Conservation (phyloP, 2,113 vertebrate genomes). For the Manacus vitellinus region DNA sequence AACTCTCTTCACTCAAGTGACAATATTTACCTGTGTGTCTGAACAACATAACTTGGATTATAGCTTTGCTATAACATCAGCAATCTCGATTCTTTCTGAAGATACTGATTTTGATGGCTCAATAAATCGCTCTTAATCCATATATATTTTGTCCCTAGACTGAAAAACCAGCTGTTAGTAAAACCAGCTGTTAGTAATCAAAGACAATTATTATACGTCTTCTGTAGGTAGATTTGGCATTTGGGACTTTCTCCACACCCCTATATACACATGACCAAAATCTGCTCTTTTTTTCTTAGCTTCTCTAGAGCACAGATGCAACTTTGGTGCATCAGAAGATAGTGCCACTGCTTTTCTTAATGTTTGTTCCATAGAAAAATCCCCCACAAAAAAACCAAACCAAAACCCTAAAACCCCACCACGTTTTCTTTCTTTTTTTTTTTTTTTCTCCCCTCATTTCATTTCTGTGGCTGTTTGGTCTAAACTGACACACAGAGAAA, state of each 20-base stretch:
- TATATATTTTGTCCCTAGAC: background rate
- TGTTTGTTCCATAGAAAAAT: background rate
- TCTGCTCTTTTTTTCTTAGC: background rate
- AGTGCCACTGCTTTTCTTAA: background rate
- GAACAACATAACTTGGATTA: background rate
- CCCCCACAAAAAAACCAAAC: background rate
- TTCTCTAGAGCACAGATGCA: background rate
- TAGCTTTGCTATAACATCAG: background rate
- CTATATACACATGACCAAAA: background rate
- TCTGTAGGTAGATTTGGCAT: background rate
- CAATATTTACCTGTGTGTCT: background rate
- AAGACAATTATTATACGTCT: background rate
- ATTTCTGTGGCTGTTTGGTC: background rate
- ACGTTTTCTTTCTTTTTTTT: too few species aligned
- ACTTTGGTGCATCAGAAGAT: background rate
- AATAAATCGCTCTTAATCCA: background rate
- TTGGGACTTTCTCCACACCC: background rate
- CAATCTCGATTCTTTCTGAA: background rate
- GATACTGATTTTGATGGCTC: background rate
- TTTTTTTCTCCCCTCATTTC: fast-evolving
- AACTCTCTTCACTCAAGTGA: background rate
- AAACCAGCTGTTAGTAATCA: background rate
- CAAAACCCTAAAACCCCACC: background rate
- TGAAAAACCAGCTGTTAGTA: background rate
- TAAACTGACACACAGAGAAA: background rate